These are phyloP conservation scores for Silvanus unidentatus DNA, from an alignment of 2,888 invertebrate species.

Conservation along the genomic window DNA sequence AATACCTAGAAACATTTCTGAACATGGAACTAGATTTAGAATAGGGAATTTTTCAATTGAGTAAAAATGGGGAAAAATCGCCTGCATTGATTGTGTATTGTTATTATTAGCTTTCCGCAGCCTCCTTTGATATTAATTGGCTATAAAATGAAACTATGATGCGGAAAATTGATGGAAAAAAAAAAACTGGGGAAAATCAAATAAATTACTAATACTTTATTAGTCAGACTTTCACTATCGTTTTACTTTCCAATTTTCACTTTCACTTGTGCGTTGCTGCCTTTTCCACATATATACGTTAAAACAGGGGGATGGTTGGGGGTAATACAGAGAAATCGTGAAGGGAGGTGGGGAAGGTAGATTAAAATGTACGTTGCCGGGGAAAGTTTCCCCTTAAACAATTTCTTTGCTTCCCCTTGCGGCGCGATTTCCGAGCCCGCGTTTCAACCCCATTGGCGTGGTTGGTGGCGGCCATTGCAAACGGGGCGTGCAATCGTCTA, in stretches of 20 bases:
- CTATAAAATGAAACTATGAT: too few relatives aligned
- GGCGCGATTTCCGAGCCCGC: constrained; percentile 28
- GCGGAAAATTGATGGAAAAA: background rate
- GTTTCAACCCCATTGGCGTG: constrained; percentile 28
- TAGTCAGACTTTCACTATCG: constrained; percentile 33
- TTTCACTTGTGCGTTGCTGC: constrained; percentile 34
- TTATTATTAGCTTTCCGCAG: too few relatives aligned
- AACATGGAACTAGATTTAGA: too few relatives aligned
- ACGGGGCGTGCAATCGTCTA: constrained; percentile 32
- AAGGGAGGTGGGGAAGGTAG: too few relatives aligned
- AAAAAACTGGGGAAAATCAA: background rate
- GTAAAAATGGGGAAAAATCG: too few relatives aligned
- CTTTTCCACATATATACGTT: too few relatives aligned
- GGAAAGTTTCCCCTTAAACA: background rate
- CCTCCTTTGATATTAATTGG: too few relatives aligned
- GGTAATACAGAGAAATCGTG: background rate
- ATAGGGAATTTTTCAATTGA: too few relatives aligned
- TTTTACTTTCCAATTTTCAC: constrained; percentile 34
- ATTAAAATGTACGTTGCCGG: too few relatives aligned
- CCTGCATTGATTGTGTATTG: too few relatives aligned
- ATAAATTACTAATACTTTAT: constrained; percentile 1
- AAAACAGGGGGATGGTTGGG: constrained; percentile 13
- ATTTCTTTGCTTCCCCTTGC: constrained; percentile 29
- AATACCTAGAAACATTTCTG: too few relatives aligned
- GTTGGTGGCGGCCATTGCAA: constrained; percentile 35